Evolutionary conservation across 92 coral and sea anemone species (phyloP).

Genomic region (Heteractis magnifica): DNA sequence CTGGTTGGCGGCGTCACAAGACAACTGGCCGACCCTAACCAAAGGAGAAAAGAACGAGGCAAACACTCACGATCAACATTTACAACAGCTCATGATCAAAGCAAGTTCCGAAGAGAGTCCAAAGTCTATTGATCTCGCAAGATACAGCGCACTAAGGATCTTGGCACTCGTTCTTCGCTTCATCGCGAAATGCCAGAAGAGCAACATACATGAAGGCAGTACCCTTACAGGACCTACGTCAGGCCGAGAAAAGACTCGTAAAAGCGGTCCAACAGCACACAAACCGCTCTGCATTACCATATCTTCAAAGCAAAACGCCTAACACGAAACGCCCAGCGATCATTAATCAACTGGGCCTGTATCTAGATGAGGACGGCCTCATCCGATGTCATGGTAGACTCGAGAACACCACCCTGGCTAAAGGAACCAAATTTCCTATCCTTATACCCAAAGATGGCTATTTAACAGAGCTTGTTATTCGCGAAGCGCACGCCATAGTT

Average conservation of each 20-base stretch:
- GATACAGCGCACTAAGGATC: conserved; percentile 37
- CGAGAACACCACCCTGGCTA: neutral
- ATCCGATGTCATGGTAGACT: conserved; percentile 5
- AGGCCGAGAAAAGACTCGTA: neutral
- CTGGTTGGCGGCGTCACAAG: conserved; percentile 10
- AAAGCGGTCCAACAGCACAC: neutral
- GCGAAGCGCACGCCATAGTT: neutral
- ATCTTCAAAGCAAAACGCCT: neutral
- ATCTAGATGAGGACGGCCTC: conserved; percentile 4
- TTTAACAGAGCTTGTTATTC: neutral
- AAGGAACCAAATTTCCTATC: conserved; percentile 1
- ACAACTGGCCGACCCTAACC: conserved; percentile 10
- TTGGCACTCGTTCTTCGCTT: conserved; percentile 42
- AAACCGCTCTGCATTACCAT: neutral
- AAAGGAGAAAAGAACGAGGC: conserved; percentile 2
- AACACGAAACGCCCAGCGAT: neutral
- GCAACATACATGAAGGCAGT: neutral
- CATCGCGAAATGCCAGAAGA: conserved; percentile 28
- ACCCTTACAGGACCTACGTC: neutral
- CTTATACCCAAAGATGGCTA: neutral
- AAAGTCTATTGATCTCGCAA: conserved; percentile 25
- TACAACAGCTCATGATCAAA: neutral
- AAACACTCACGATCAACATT: neutral
- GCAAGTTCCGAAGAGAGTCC: conserved; percentile 6
- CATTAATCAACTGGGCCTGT: neutral